These are phyloP conservation scores for Halcyon smyrnensis DNA, from an alignment of 2,797 vertebrate genomes.

Conservation along the genomic window DNA sequence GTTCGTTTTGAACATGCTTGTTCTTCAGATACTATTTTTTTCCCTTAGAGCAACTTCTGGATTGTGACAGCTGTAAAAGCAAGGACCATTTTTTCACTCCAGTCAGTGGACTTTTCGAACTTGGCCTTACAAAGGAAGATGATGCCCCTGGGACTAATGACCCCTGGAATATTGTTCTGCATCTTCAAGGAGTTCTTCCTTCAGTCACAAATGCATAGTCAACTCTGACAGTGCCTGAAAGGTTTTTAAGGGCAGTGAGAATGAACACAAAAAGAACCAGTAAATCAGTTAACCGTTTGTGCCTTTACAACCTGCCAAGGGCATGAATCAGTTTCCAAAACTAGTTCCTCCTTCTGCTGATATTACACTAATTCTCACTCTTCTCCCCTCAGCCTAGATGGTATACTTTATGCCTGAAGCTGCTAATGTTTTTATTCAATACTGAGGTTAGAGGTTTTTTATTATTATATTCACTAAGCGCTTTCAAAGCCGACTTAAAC, in stretches of 20 bases:
- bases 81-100: neutral
- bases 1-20: neutral
- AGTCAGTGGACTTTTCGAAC: neutral
- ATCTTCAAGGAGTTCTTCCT: neutral
- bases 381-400: slow-evolving; percentile 39
- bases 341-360: neutral
- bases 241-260: neutral
- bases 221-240: neutral
- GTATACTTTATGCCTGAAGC: neutral
- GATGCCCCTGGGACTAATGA: neutral
- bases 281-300: neutral
- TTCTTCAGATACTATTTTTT: neutral
- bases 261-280: neutral
- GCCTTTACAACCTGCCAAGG: neutral
- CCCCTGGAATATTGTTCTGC: neutral
- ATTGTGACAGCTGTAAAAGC: neutral
- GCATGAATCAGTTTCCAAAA: neutral
- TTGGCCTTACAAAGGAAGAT: neutral
- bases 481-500: neutral
- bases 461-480: neutral
- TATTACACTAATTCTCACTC: slow-evolving; percentile 16
- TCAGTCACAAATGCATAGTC: neutral
- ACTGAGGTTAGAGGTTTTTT: slow-evolving; percentile 8
- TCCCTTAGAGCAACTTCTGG: neutral
- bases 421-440: neutral